Base-by-base conservation (phyloP, 1,140 invertebrate species). In the Olivierus martensii region DNA sequence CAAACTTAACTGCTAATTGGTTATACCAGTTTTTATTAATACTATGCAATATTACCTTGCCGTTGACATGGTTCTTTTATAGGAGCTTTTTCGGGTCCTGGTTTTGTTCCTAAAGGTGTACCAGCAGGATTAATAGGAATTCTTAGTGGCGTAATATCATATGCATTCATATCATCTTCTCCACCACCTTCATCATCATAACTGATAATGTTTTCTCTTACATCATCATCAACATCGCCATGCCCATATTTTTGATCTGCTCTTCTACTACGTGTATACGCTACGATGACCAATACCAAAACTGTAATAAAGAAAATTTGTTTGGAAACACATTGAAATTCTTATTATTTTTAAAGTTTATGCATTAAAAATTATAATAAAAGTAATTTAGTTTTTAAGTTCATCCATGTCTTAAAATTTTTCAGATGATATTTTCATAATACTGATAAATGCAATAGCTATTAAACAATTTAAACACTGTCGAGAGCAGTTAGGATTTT, bases 181-280 rank as follows among this genome's bases (percentile, higher is more conserved):
- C 91, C 91, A 63, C 88, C 91, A 12, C 91, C 92, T 72, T 98
- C 93, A 67, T 98, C 93, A 61, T 96, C 91, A 63, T 98, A 97
- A 69, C 92, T 93, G 62, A 97, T 95, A 51, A 97, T 96, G 70
- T 96, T 98, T 70, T 98, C 94, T 61, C 93, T 77, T n/a, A 97
- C 90, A 67, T 97, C 94, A 65, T 97, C 92, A 66, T 96, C 89
- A 11, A 91, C 88, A 37, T 95, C 90, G 65, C 91, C 90, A 6
- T 91, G 84, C 67, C 69, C 65, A 51, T 95, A 95, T 66, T 95
- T 72, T 18, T 94, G 66, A 90, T 92, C 73, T 83, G 88, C 38
- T 85, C 91, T 84, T 52, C 87, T 78, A 59, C 85, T 79, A 51
- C 89, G 82, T 62, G 87, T 91, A 72, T 93, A 94, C 1, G 93